These are phyloP conservation scores for Cygnus atratus DNA, from an alignment of 2,113 vertebrate species.

Conservation along the genomic window DNA sequence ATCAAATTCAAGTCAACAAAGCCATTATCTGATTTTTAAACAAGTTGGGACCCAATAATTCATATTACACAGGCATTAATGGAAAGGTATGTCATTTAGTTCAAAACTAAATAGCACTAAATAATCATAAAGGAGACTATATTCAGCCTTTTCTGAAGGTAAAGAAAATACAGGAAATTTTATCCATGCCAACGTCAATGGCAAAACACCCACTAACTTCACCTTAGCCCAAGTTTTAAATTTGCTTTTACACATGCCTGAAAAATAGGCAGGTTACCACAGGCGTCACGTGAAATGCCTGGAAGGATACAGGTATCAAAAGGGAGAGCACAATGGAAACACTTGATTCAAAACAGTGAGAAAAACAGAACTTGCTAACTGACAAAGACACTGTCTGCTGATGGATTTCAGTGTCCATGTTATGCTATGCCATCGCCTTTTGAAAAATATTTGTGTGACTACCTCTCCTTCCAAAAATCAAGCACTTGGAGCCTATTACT, in stretches of 20 bases:
- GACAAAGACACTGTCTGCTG: neutral
- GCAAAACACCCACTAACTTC: neutral
- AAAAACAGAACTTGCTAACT: neutral
- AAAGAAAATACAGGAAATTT: neutral
- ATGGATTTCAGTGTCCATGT: neutral
- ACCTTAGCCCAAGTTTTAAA: neutral
- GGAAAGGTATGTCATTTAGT: neutral
- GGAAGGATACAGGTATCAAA: neutral
- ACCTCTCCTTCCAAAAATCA: neutral
- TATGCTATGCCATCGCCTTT: neutral
- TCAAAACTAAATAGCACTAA: neutral
- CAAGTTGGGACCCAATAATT: neutral
- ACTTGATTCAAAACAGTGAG: neutral
- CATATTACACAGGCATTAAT: neutral
- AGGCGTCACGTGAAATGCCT: neutral
- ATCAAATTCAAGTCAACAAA: neutral
- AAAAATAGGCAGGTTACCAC: neutral
- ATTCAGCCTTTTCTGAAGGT: neutral
- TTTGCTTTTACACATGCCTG: neutral
- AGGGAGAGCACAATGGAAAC: neutral
- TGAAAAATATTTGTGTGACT: neutral
- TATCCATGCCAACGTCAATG: neutral
- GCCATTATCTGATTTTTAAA: neutral
- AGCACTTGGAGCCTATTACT: neutral
- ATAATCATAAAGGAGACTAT: neutral